These are phyloP conservation scores for Samia ricini DNA, from an alignment of 1,140 invertebrate species.

Conservation along the genomic window DNA sequence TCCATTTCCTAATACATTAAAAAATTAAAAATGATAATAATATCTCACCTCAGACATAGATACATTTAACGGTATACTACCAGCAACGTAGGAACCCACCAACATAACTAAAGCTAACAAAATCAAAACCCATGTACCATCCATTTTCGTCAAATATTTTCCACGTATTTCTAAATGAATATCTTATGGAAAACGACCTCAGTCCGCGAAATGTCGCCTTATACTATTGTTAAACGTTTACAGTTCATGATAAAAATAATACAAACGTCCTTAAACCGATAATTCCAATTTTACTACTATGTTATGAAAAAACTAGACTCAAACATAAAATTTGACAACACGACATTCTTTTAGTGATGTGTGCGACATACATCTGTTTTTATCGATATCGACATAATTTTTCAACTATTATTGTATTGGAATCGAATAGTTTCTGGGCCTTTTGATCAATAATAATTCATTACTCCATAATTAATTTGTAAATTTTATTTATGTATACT, in stretches of 20 bases:
- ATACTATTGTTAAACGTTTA: slow-evolving; percentile 14
- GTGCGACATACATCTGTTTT: neutral
- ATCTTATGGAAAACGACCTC: neutral
- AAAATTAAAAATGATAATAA: neutral
- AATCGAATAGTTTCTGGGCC: too few relatives aligned
- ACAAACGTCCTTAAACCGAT: slow-evolving; percentile 13
- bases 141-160: slow-evolving; percentile 79
- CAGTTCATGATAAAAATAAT: slow-evolving; percentile 22
- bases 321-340: slow-evolving; percentile 11
- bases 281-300: slow-evolving; percentile 19
- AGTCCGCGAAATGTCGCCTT: neutral
- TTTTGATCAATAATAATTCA: too few relatives aligned
- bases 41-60: slow-evolving; percentile 92
- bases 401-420: too few relatives aligned
- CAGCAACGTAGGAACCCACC: slow-evolving; percentile 95
- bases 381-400: neutral
- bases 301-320: slow-evolving; percentile 5
- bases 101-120: slow-evolving; percentile 94
- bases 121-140: slow-evolving; percentile 89
- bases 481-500: too few relatives aligned
- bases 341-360: slow-evolving; percentile 5
- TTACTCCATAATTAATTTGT: too few relatives aligned
- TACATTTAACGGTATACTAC: slow-evolving; percentile 95
- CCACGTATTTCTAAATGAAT: slow-evolving; percentile 11
- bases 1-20: neutral